These are phyloP conservation scores for Phylloscopus whistleri DNA, from an alignment of 2,113 vertebrate genomes.

Conservation along the genomic window DNA sequence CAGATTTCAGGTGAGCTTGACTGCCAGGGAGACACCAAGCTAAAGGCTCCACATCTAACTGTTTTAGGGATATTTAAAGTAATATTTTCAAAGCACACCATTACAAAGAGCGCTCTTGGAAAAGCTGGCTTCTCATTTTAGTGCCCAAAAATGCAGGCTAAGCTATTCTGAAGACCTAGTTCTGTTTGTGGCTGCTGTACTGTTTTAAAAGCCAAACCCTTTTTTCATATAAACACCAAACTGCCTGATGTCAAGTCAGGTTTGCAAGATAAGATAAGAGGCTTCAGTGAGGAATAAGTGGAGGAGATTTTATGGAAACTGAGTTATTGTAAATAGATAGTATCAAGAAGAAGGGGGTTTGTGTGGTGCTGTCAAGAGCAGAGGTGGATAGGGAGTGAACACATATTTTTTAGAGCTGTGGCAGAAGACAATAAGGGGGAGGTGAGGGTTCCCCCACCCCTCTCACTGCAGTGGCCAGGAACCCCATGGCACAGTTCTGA, in stretches of 20 bases:
- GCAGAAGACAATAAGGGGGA: not conserved
- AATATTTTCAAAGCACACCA: not conserved
- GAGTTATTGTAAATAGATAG: conserved; percentile 22
- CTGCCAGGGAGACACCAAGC: not conserved
- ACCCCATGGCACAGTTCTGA: not conserved
- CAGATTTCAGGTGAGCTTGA: not conserved
- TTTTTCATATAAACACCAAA: conserved; percentile 54
- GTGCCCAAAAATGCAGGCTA: not conserved
- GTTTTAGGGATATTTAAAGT: not conserved
- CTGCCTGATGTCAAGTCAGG: conserved; percentile 29
- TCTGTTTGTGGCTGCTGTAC: conserved; percentile 17
- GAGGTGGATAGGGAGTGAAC: not conserved
- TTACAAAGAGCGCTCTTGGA: not conserved
- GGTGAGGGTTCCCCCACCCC: not conserved
- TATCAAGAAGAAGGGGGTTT: not conserved
- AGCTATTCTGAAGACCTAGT: not conserved
- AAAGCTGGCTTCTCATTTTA: not conserved
- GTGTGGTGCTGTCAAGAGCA: not conserved
- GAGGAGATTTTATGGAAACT: conserved; percentile 31
- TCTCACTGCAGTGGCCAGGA: not conserved
- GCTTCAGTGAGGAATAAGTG: not conserved
- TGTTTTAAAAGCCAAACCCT: conserved; percentile 37
- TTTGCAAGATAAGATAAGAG: conserved; percentile 54
- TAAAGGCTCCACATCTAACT: not conserved
- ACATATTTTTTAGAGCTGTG: not conserved